Evolutionary conservation across 2,888 invertebrate genomes (phyloP), one percentile per base, ranked within the genome.

Genomic region (Mythimna impura): DNA sequence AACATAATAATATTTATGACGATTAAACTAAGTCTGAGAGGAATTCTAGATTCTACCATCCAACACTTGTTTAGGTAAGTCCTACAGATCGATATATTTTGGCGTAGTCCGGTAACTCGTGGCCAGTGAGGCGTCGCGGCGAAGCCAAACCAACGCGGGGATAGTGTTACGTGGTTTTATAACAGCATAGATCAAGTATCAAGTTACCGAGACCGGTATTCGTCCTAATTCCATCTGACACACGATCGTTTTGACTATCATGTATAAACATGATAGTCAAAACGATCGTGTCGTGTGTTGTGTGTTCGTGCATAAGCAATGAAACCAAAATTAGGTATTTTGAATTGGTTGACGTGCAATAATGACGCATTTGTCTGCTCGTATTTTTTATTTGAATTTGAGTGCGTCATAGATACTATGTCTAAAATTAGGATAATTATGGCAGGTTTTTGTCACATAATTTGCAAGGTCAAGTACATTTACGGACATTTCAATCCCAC

Each of bases 61-160:
- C 10, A 63, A 54, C 12, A 25, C 12, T 10, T 14, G 14, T 14
- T 43, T 17, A 30, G 40, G 47, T 12, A 50, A 73, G 50, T 58
- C 6, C 9, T 17, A 60, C 36, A 43, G 73, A 74, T 81, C 78
- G 67, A 82, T 68, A 79, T 79, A 78, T 81, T 84, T 87, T 70
- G 86, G 80, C 81, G 80, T 79, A 83, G 87, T 85, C 84, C 74
- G 86, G 83, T 85, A 72, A 77, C 76, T 80, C 43, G 69, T 36
- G 67, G 3, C 36, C 86, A 85, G 43, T 79, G 87, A 89, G 81
- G 89, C 88, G 90, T 78, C 76, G 82, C 83, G 94, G 90, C 83
- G 95, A 95, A 94, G 94, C 94, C 95, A 91, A 87, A 92, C 89
- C 87, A 84, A 86, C 74, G 81, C 77, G 22, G 68, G 91, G 86